Percentiles rank a stretch among this genome's conserved stretches.
Conservation (phyloP, 2,797 vertebrate genomes). For the Ibycter americanus region DNA sequence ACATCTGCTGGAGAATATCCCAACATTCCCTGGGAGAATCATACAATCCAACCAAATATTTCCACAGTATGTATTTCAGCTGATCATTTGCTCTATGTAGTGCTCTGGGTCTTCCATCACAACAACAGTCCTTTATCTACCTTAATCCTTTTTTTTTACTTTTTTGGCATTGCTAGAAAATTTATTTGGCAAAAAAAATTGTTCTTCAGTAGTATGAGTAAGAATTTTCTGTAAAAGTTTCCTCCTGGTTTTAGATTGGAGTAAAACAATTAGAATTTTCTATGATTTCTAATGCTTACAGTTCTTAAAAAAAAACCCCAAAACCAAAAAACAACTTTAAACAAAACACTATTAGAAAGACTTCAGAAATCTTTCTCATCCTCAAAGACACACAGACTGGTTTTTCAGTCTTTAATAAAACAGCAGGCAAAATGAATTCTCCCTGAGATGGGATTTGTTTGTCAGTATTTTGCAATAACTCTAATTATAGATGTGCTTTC, state of each 20-base stretch:
- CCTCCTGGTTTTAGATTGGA: not conserved
- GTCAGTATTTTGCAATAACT: not conserved
- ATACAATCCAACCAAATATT: not conserved
- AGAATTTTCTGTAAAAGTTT: not conserved
- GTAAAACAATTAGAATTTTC: not conserved
- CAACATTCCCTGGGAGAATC: not conserved
- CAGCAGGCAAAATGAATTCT: not conserved
- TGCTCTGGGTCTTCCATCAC: not conserved
- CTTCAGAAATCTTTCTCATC: not conserved
- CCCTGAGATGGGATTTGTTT: not conserved
- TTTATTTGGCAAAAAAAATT: not conserved
- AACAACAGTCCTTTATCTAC: not conserved
- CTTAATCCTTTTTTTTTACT: not conserved
- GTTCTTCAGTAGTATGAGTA: not conserved
- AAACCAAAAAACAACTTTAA: too few relatives aligned
- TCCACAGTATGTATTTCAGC: not conserved
- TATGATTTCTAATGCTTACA: not conserved
- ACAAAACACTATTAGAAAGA: not conserved
- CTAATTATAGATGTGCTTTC: not conserved
- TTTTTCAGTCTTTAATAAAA: not conserved
- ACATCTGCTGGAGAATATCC: conserved; percentile 10
- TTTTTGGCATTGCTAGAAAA: not conserved
- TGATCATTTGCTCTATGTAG: not conserved
- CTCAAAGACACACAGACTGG: not conserved
- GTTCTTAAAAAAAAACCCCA: not conserved